Evolutionary conservation across 2,113 vertebrate genomes (phyloP), one percentile per base, ranked within the genome.

Genomic region (Larimichthys polyactis): DNA sequence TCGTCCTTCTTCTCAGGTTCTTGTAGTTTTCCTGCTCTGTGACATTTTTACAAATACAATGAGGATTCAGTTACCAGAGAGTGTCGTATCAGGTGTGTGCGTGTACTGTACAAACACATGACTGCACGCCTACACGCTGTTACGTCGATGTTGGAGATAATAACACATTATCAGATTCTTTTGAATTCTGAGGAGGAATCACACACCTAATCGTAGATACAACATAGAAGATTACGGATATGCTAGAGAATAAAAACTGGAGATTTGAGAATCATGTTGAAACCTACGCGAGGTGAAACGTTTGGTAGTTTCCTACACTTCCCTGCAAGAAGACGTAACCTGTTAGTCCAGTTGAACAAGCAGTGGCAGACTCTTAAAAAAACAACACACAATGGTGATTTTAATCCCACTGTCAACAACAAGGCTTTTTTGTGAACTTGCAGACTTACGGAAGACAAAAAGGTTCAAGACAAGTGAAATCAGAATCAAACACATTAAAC

Each of bases 41-140:
- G 36, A 84, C 46, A 16, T 58, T 82, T 87, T 54, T 43, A 74
- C 54, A 71, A 78, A 71, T 81, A 90, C 88, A 78, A 40, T 69
- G 22, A 74, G 75, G 60, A 46, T 90, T 55, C n/a, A 70, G 81
- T 91, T 80, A 81, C 75, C 5, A n/a, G 62, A n/a, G 36, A 2
- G 20, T 70, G 43, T 43, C 27, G 27, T 3, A 27, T 27, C 27
- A 27, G 27, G 27, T 63, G 0, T 64, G n/a, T 66, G 29, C 68
- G 68, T 79, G 44, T 79, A 22, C 29, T 29, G 1, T 1, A 63
- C 4, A 82, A 67, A 24, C 66, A 76, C 40, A 60, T 1, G 3
- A 0, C 32, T 0, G 22, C n/a, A 0, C 3, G 1, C 44, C 36
- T 44, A 36, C 15, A 32, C 69, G n/a, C 48, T 36, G 11, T 6